phyloP scores from a whole-genome alignment of 2,113 vertebrate genomes.

The Willisornis vidua region DNA sequence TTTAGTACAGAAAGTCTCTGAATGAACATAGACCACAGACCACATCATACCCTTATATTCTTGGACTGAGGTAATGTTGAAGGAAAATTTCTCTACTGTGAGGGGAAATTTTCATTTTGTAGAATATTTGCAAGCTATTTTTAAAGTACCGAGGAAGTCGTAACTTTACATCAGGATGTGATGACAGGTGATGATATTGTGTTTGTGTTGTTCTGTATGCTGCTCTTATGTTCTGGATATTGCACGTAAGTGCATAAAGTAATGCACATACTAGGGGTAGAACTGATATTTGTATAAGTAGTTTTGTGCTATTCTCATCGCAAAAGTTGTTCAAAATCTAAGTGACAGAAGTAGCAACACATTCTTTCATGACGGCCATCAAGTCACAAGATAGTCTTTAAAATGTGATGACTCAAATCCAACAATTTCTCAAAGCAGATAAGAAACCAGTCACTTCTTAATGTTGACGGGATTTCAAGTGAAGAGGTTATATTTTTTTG shows the following conservation, averaged over 20 bases:
- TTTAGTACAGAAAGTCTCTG: neutral
- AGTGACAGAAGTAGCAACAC: neutral
- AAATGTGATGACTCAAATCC: neutral
- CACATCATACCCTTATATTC: neutral
- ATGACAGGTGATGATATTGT: neutral
- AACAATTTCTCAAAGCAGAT: neutral
- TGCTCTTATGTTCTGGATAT: neutral
- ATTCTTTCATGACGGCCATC: conserved; percentile 17
- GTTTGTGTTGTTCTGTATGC: neutral
- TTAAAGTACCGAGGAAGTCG: neutral
- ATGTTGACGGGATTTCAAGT: neutral
- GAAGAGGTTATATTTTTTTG: neutral
- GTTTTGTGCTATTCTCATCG: neutral
- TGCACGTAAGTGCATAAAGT: neutral
- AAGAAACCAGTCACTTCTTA: neutral
- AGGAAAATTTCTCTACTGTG: neutral
- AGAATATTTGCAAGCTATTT: neutral
- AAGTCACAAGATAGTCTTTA: conserved; percentile 1
- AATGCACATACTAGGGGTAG: neutral
- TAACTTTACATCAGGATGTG: neutral
- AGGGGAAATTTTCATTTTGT: neutral
- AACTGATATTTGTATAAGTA: neutral
- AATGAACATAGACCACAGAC: neutral
- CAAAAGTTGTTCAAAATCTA: neutral
- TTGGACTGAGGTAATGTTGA: neutral